These are phyloP conservation scores for Drosophila funebris DNA, from an alignment of 1,140 invertebrate species.

Conservation along the genomic window DNA sequence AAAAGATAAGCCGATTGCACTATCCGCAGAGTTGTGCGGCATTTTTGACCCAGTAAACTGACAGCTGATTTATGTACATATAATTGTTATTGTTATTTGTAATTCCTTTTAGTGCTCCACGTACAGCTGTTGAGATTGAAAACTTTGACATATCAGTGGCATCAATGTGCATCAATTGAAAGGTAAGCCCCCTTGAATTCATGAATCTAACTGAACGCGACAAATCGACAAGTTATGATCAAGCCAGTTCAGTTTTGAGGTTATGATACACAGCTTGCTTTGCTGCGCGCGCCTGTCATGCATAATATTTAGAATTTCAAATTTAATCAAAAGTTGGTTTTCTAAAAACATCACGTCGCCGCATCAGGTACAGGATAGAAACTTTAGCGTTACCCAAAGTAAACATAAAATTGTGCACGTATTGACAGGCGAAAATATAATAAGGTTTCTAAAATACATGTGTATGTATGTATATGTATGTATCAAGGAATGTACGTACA, in stretches of 20 bases:
- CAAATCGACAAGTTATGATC: neutral
- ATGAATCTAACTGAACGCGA: no score
- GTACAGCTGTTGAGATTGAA: conserved; percentile 2
- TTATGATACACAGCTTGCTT: neutral
- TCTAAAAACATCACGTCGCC: neutral
- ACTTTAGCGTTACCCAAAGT: neutral
- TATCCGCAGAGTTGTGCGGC: neutral
- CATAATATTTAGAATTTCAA: no score
- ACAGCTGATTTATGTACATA: neutral
- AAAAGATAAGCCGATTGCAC: neutral
- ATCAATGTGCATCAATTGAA: neutral
- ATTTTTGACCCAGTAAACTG: neutral
- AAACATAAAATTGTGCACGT: neutral
- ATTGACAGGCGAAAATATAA: neutral
- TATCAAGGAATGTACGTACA: neutral
- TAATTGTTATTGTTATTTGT: conserved; percentile 28
- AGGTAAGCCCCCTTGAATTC: conserved; percentile 1
- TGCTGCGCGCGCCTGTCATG: no score
- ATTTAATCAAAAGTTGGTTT: no score
- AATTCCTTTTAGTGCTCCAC: conserved; percentile 21
- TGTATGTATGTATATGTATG: neutral
- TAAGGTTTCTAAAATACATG: neutral
- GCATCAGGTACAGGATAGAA: neutral
- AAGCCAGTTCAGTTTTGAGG: neutral
- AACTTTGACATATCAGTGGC: neutral